Conservation (phyloP, 2,113 vertebrate genomes). For the Gallinago paraguaiae region DNA sequence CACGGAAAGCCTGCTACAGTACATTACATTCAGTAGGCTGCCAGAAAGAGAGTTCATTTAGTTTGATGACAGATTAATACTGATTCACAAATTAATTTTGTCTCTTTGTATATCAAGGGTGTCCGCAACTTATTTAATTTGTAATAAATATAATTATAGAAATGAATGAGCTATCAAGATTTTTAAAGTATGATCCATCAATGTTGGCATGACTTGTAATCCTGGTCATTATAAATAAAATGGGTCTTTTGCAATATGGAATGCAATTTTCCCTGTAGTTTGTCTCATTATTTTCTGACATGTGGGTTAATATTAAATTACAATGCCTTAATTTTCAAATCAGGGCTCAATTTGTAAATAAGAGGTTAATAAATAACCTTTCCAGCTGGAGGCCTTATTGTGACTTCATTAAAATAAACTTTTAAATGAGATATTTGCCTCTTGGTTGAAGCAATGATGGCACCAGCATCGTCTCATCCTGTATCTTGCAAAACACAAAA, state of each 20-base stretch:
- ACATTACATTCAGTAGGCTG: slow-evolving; percentile 57
- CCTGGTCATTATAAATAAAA: slow-evolving; percentile 84
- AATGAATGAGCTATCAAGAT: slow-evolving; percentile 91
- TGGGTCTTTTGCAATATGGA: slow-evolving; percentile 79
- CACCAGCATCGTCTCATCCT: not conserved
- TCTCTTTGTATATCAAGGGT: slow-evolving; percentile 82
- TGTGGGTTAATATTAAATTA: slow-evolving; percentile 82
- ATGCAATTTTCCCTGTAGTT: slow-evolving; percentile 79
- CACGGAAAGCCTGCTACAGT: not conserved
- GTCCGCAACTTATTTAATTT: slow-evolving; percentile 83
- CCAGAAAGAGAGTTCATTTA: slow-evolving; percentile 70
- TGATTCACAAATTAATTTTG: slow-evolving; percentile 85
- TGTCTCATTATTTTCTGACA: slow-evolving; percentile 83
- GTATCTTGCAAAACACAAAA: not conserved
- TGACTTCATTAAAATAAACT: slow-evolving; percentile 52
- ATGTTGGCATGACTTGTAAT: slow-evolving; percentile 77
- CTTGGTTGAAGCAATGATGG: not conserved
- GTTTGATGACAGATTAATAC: slow-evolving; percentile 81
- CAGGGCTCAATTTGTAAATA: slow-evolving; percentile 80
- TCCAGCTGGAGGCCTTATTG: slow-evolving; percentile 72
- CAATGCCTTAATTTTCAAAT: slow-evolving; percentile 81
- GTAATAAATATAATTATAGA: slow-evolving; percentile 88
- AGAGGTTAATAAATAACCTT: slow-evolving; percentile 79
- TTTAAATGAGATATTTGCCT: slow-evolving; percentile 25
- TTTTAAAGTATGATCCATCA: slow-evolving; percentile 88